Evolutionary conservation across 2,797 vertebrate species (phyloP).

Genomic region (Parotocinclus haroldoi): DNA sequence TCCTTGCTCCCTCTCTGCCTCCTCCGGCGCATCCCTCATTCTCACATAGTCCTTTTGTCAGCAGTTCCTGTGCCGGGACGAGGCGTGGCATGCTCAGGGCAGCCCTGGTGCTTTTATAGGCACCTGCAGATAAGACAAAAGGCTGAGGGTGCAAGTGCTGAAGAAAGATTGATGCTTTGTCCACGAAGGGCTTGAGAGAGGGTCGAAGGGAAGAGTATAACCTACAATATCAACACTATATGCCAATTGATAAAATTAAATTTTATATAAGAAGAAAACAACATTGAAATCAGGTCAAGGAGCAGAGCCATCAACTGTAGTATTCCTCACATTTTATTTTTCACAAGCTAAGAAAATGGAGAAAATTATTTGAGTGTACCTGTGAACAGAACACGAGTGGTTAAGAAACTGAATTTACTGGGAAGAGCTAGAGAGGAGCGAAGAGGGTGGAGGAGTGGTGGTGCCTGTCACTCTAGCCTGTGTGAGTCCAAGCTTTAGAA

Average conservation of each 20-base stretch:
- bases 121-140: conserved; percentile 95
- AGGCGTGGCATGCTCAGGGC: conserved; percentile 82
- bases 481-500: conserved; percentile 92
- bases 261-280: too few relatives aligned
- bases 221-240: too few relatives aligned
- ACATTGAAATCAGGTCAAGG: too few relatives aligned
- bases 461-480: conserved; percentile 77
- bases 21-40: conserved; percentile 77
- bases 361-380: too few relatives aligned
- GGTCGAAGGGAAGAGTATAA: conserved; percentile 25
- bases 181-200: conserved; percentile 65
- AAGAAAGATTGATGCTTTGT: conserved; percentile 99
- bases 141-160: conserved; percentile 87
- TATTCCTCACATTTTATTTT: too few relatives aligned
- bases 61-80: conserved; percentile 83
- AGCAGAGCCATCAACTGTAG: too few relatives aligned
- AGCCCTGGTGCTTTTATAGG: conserved; percentile 90
- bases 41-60: conserved; percentile 92
- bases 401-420: conserved; percentile 69
- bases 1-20: conserved; percentile 61
- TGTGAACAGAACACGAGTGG: too few relatives aligned
- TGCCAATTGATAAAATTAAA: too few relatives aligned
- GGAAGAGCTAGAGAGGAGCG: conserved; percentile 67
- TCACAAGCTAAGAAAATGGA: too few relatives aligned
- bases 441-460: conserved; percentile 63